phyloP scores from a whole-genome alignment of 2,797 vertebrate species.

The Dicrostonyx torquatus region DNA sequence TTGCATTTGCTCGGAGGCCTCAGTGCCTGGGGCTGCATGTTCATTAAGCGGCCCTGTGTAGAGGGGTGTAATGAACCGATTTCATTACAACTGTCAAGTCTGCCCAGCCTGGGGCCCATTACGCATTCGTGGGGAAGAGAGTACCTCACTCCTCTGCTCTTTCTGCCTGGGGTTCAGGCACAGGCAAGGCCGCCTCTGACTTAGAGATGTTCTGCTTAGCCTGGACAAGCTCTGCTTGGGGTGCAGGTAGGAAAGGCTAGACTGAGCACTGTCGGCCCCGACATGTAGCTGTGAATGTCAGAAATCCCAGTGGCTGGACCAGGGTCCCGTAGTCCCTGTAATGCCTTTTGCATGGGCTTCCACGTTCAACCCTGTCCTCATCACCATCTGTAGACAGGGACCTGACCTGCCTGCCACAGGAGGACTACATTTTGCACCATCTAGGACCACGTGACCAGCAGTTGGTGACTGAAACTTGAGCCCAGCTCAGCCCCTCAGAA shows the following conservation, averaged over 20 bases:
- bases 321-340: not conserved
- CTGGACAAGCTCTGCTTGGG: not conserved
- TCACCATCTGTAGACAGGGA: not conserved
- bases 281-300: not conserved
- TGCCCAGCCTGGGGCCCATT: conserved; percentile 74
- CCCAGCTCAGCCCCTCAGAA: not conserved
- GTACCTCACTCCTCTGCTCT: not conserved
- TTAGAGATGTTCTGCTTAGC: not conserved
- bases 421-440: not conserved
- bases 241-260: not conserved
- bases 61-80: conserved; percentile 79
- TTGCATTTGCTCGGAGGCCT: conserved; percentile 80
- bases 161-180: not conserved
- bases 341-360: not conserved
- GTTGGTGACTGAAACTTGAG: not conserved
- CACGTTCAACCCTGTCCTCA: not conserved
- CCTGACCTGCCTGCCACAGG: not conserved
- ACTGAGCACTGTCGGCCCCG: fast-evolving
- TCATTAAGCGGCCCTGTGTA: conserved; percentile 80
- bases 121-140: conserved; percentile 70
- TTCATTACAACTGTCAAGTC: conserved; percentile 82
- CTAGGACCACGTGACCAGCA: fast-evolving
- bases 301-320: not conserved
- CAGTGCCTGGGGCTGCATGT: conserved; percentile 73
- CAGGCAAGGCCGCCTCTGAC: not conserved